These are phyloP conservation scores for Stichopus chloronotus DNA, from an alignment of 35 echinoderm and acorn worm genomes.

Conservation along the genomic window DNA sequence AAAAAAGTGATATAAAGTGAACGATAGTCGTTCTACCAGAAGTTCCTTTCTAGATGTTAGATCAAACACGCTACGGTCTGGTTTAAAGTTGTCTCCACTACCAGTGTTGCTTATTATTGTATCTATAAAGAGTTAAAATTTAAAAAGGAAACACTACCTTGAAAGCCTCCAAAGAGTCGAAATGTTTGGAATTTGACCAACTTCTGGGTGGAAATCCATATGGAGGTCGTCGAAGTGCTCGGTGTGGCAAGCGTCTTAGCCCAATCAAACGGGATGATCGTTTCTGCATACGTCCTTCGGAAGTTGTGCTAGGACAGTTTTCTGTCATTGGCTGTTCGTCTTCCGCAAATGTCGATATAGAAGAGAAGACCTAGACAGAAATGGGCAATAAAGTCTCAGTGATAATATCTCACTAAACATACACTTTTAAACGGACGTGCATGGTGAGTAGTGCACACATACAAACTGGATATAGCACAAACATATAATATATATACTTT, in stretches of 20 bases:
- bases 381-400: not conserved
- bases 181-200: slow-evolving; percentile 15
- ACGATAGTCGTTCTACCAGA: no score
- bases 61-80: no score
- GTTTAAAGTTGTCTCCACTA: no score
- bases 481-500: not conserved
- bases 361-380: slow-evolving; percentile 13
- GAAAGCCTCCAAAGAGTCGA: slow-evolving; percentile 18
- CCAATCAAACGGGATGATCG: not conserved
- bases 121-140: no score
- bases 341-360: slow-evolving; percentile 7
- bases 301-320: not conserved
- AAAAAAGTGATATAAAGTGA: no score
- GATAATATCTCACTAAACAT: not conserved
- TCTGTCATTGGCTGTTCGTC: not conserved
- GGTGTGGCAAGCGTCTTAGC: not conserved
- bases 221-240: not conserved
- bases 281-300: not conserved
- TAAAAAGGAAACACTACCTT: slow-evolving; percentile 23
- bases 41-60: no score
- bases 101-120: no score
- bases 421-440: not conserved
- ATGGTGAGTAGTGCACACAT: not conserved
- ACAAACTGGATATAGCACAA: not conserved
- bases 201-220: not conserved